Base-by-base conservation (phyloP, 2,113 vertebrate species). In the Cyanistes caeruleus region DNA sequence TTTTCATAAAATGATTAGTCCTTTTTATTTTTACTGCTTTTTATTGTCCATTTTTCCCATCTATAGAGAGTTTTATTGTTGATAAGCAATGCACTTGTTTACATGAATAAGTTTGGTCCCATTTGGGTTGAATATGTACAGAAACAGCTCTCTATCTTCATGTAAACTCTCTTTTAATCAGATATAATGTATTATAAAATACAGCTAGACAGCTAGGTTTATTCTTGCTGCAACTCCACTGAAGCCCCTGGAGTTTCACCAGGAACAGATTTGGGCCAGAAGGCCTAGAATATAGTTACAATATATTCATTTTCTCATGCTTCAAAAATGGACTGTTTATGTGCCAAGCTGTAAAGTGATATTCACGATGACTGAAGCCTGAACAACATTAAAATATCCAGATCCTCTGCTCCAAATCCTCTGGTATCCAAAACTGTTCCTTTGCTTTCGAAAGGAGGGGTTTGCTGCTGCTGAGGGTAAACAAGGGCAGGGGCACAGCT, bases 351-450 rank as follows among this genome's bases (percentile, higher is more conserved):
- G 96, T 94, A 97, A 97, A 75, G 52, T 84, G 95, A 97, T 97
- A 97, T 81, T 95, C 92, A 60, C 44, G 96, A 93, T 95, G 96
- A 96, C 79, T 96, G 96, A 96, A 89, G 96, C 35, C 76, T 90
- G 96, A 96, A 73, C 72, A 95, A 92, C 83, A 53, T 75, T 95
- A 96, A 96, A 95, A 94, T 92, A 92, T 84, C 73, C 93, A 92
- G 89, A 93, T 78, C 88, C 86, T 86, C 85, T 19, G 20, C 76
- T 90, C 69, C 73, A 96, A 94, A 95, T 93, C 90, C 90, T 92
- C 79, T 90, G 93, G 75, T 92, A 94, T 94, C 79, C 0, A 2
- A 95, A 93, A 87, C 90, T 46, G 59, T 81, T 95, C 76, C 64
- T 85, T 87, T 56, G 31, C 59, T 90, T 91, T 84, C 51, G 31